phyloP scores from a whole-genome alignment of 2,888 invertebrate species.

The Phyllotreta cruciferae region DNA sequence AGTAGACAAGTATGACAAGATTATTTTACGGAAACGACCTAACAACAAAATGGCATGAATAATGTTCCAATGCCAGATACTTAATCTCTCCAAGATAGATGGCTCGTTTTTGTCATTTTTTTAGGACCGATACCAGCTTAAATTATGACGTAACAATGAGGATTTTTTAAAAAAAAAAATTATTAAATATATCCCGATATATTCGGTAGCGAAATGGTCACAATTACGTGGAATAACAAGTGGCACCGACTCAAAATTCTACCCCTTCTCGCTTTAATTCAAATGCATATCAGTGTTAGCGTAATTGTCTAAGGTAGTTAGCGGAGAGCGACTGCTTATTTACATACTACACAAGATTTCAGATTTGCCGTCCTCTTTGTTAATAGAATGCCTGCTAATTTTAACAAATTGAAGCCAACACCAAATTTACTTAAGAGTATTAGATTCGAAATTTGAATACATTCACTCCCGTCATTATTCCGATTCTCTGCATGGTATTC shows the following conservation, averaged over 20 bases:
- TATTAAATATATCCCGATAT: slow-evolving; percentile 12
- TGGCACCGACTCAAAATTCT: slow-evolving; percentile 35
- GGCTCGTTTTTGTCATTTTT: slow-evolving; percentile 16
- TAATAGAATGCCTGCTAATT: slow-evolving; percentile 41
- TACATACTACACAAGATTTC: slow-evolving; percentile 43
- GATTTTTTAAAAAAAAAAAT: slow-evolving; percentile 4
- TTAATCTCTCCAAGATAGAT: slow-evolving; percentile 29
- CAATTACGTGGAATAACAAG: slow-evolving; percentile 27
- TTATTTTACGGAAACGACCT: slow-evolving; percentile 31
- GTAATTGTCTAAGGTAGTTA: slow-evolving; percentile 44
- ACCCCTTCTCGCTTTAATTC: slow-evolving; percentile 41
- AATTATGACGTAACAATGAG: not conserved
- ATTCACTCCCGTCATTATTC: slow-evolving; percentile 35
- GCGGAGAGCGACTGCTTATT: slow-evolving; percentile 42
- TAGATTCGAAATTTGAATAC: slow-evolving; percentile 34
- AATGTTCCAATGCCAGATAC: slow-evolving; percentile 28
- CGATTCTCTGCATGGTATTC: slow-evolving; percentile 20
- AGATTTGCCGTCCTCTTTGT: slow-evolving; percentile 39
- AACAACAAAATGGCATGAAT: slow-evolving; percentile 32
- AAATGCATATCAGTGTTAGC: slow-evolving; percentile 46
- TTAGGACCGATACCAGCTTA: no score
- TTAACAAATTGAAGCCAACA: slow-evolving; percentile 39
- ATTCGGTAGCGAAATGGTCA: slow-evolving; percentile 33
- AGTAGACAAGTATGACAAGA: slow-evolving; percentile 28
- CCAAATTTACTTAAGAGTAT: slow-evolving; percentile 42